Percentiles rank a stretch among this genome's conserved stretches.
Evolutionary conservation across 2,797 vertebrate species (phyloP).

Genomic region (Cossypha dichroa): DNA sequence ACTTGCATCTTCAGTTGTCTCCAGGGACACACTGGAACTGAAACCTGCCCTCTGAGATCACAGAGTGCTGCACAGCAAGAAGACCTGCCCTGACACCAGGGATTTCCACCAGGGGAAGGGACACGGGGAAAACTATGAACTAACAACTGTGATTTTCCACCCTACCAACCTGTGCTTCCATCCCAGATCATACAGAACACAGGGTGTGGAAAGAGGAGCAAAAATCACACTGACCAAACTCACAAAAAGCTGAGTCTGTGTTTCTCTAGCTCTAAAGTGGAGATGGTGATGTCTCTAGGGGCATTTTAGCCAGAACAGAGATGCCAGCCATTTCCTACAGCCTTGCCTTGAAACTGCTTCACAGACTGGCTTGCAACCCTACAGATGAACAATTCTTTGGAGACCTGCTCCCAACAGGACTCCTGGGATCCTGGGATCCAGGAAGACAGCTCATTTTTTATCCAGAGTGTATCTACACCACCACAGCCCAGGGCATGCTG

Average conservation of each 20-base stretch:
- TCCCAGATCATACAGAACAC: not conserved
- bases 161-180: not conserved
- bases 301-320: not conserved
- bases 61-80: not conserved
- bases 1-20: not conserved
- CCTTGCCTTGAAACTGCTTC: not conserved
- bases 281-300: not conserved
- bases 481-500: rapidly evolving
- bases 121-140: not conserved
- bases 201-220: not conserved
- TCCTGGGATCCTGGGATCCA: not conserved
- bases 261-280: not conserved
- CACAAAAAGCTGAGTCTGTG: rapidly evolving
- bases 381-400: not conserved
- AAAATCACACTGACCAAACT: not conserved
- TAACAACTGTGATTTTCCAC: not conserved
- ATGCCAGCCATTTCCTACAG: not conserved
- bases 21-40: not conserved
- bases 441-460: not conserved
- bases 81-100: not conserved
- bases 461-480: not conserved
- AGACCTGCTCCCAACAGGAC: not conserved
- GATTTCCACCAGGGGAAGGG: not conserved
- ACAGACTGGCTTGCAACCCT: not conserved
- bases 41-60: not conserved